phyloP scores from a whole-genome alignment of 2,888 invertebrate species.

The Sinopyrophorus schimmeli region DNA sequence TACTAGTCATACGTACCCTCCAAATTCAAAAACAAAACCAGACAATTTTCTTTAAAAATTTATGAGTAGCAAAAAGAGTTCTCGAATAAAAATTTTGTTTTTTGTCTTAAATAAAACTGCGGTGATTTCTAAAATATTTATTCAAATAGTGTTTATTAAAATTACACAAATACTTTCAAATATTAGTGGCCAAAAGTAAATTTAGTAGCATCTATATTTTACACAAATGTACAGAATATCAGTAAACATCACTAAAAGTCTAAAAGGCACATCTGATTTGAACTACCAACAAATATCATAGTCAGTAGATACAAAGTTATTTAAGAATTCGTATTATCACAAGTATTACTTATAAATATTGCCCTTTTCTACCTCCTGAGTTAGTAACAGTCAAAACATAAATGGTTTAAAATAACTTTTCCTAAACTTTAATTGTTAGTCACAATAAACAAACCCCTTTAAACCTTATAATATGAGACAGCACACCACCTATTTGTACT shows the following conservation, averaged over 20 bases:
- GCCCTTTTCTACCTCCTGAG: conserved; percentile 34
- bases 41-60: conserved; percentile 9
- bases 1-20: conserved; percentile 21
- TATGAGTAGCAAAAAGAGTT: conserved; percentile 8
- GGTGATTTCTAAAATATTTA: conserved; percentile 16
- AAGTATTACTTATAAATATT: conserved; percentile 31
- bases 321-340: conserved; percentile 25
- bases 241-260: conserved; percentile 15
- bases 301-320: conserved; percentile 28
- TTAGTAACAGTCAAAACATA: conserved; percentile 25
- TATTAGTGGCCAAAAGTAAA: conserved; percentile 26
- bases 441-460: no score
- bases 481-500: no score
- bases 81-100: conserved; percentile 21
- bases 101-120: conserved; percentile 29
- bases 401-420: conserved; percentile 12
- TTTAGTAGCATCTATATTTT: no score
- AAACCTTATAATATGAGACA: conserved; percentile 7
- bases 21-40: not conserved
- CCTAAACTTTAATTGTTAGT: conserved; percentile 26
- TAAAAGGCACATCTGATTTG: conserved; percentile 55
- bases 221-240: no score
- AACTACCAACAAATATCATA: conserved; percentile 46
- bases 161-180: conserved; percentile 21
- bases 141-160: conserved; percentile 20